Conservation (phyloP, 2,888 invertebrate genomes). For the Aporophyla nigra region DNA sequence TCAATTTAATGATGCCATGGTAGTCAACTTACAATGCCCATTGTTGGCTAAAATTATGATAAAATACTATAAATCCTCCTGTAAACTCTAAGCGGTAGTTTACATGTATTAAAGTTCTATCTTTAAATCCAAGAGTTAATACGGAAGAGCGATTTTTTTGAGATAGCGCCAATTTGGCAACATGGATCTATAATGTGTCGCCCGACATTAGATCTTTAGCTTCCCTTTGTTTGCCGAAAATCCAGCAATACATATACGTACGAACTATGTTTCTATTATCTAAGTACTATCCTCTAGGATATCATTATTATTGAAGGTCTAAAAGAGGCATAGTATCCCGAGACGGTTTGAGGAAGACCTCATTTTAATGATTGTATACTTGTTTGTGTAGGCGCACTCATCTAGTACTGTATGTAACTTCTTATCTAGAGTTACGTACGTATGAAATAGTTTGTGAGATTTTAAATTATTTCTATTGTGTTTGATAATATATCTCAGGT, state of each 20-base stretch:
- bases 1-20: background rate
- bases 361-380: constrained; percentile 15
- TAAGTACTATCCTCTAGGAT: background rate
- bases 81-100: background rate
- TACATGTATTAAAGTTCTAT: background rate
- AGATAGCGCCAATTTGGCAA: constrained; percentile 55
- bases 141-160: constrained; percentile 54
- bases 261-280: background rate
- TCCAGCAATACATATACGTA: background rate
- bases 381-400: background rate
- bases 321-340: constrained; percentile 7
- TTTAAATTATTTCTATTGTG: background rate
- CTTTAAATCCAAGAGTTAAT: constrained; percentile 37
- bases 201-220: constrained; percentile 20
- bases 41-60: background rate
- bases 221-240: constrained; percentile 25
- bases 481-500: background rate
- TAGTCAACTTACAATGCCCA: no score
- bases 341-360: constrained; percentile 14
- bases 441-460: background rate
- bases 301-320: background rate
- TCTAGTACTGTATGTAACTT: background rate
- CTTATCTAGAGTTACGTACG: background rate
- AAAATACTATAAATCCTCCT: background rate
- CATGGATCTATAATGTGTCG: constrained; percentile 26